Evolutionary conservation across 1,140 invertebrate species (phyloP), one percentile per base, ranked within the genome.

Genomic region (Lanistes nyassanus): DNA sequence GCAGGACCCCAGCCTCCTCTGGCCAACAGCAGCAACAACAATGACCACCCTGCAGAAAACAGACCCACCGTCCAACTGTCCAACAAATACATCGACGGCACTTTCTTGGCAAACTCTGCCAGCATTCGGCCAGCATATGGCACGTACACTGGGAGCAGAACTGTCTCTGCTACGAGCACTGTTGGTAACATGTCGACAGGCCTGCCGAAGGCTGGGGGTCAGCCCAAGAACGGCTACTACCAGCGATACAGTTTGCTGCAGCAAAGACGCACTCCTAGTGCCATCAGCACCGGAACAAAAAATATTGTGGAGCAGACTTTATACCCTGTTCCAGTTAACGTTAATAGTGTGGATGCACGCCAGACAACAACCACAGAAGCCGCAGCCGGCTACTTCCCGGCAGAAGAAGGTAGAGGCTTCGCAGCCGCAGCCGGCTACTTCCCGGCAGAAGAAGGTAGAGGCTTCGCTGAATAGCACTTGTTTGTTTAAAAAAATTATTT

Each of bases 1-100:
- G 13, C 47, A 65, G 0, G 62, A 76, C 16, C 66, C 36, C 53
- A 47, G 36, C 70, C 23, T 42, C 65, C 5, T 74, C 77, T 31
- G 74, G 42, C 21, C n/a, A 71, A 70, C 53, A 73, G 37, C 2
- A 76, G 7, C 37, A 75, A 68, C 65, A 74, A 62, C 51, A 76
- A 21, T 11, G 77, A 29, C 26, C 74, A 67, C 23, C 74, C 58
- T 26, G 51, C 39, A 66, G 64, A 34, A 19, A 51, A 70, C 23
- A 76, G 82, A 37, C 81, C 83, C 62, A 77, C 80, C 2, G 81
- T 84, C 2, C 75, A 75, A 16, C 39, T 87, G 31, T 82, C 86
- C 2, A 79, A 83, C 72, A 85, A 81, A 42, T 78, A 82, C 29
- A 84, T 87, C 62, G 86, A 87, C 79, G 86, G 86, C 2, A 78